A percentile compares a stretch with the other conserved stretches of the same genome.
These are phyloP conservation scores for Acleris holmiana DNA, from an alignment of 2,888 invertebrate species.

Conservation along the genomic window DNA sequence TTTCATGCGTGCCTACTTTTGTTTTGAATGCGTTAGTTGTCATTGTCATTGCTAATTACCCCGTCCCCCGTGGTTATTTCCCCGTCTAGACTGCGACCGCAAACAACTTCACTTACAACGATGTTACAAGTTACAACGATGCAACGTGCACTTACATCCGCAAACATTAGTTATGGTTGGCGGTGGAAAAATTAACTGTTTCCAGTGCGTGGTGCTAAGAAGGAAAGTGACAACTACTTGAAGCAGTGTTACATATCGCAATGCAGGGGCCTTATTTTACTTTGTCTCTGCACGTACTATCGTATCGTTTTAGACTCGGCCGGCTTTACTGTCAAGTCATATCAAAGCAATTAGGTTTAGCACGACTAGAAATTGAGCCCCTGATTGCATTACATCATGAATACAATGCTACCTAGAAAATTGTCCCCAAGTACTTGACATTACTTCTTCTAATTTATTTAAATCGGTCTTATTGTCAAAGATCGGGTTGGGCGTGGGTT, in stretches of 20 bases:
- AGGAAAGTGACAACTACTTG: constrained; percentile 62
- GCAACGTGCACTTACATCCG: constrained; percentile 49
- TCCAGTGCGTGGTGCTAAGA: constrained; percentile 60
- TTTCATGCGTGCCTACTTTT: too few species aligned
- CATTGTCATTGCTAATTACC: constrained; percentile 60
- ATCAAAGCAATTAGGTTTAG: too few species aligned
- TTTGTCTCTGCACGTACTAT: too few species aligned
- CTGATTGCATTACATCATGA: neutral
- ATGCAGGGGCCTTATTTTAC: too few species aligned
- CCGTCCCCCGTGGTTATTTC: constrained; percentile 64
- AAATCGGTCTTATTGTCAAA: constrained; percentile 24
- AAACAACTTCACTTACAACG: constrained; percentile 46
- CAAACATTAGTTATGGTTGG: constrained; percentile 56
- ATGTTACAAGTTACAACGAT: constrained; percentile 52
- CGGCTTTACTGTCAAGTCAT: too few species aligned
- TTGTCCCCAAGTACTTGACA: too few species aligned
- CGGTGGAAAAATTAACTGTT: constrained; percentile 67
- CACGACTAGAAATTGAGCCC: too few species aligned
- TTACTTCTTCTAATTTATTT: constrained; percentile 7
- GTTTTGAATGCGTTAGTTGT: constrained; percentile 43
- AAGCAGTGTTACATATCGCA: constrained; percentile 42
- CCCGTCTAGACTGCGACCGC: constrained; percentile 63
- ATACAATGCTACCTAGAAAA: constrained; percentile 2
- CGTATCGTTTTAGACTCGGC: too few species aligned
- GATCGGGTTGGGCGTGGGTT: constrained; percentile 26